These are phyloP conservation scores for Sarcophaga bullata DNA, from an alignment of 1,140 invertebrate genomes.

Conservation along the genomic window DNA sequence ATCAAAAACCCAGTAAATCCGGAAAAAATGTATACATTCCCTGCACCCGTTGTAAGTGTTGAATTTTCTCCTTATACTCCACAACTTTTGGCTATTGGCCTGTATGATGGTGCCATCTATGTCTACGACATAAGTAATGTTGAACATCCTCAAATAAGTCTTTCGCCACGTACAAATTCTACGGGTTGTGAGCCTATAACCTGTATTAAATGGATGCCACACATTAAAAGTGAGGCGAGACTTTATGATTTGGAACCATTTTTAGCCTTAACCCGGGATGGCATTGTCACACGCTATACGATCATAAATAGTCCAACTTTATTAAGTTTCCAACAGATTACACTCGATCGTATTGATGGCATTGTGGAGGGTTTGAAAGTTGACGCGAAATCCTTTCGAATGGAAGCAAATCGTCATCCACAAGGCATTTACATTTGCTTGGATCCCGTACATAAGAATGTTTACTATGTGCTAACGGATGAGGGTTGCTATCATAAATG, in stretches of 20 bases:
- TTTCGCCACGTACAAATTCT: slow-evolving; percentile 68
- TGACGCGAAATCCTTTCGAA: slow-evolving; percentile 31
- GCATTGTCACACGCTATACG: slow-evolving; percentile 69
- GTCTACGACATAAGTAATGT: slow-evolving; percentile 75
- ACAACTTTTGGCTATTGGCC: slow-evolving; percentile 81
- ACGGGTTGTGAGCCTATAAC: slow-evolving; percentile 76
- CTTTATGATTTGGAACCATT: slow-evolving; percentile 61
- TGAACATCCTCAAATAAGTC: slow-evolving; percentile 68
- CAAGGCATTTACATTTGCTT: slow-evolving; percentile 73
- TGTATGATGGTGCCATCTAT: slow-evolving; percentile 80
- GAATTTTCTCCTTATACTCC: slow-evolving; percentile 77
- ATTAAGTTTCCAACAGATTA: slow-evolving; percentile 71
- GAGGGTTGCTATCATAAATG: slow-evolving; percentile 85
- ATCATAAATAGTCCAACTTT: slow-evolving; percentile 62
- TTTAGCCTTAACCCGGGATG: slow-evolving; percentile 70
- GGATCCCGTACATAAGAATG: slow-evolving; percentile 72
- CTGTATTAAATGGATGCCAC: slow-evolving; percentile 69
- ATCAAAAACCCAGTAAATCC: slow-evolving; percentile 88
- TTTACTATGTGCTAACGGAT: slow-evolving; percentile 84
- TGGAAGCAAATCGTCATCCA: slow-evolving; percentile 64
- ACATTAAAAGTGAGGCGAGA: slow-evolving; percentile 65
- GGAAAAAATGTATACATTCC: slow-evolving; percentile 76
- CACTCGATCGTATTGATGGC: slow-evolving; percentile 72
- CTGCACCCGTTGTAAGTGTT: slow-evolving; percentile 76
- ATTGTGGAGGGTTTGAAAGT: slow-evolving; percentile 69